Percentiles rank a stretch among this genome's conserved stretches.
Evolutionary conservation across 2,888 invertebrate species (phyloP).

Genomic region (Dolichomitus sp.): DNA sequence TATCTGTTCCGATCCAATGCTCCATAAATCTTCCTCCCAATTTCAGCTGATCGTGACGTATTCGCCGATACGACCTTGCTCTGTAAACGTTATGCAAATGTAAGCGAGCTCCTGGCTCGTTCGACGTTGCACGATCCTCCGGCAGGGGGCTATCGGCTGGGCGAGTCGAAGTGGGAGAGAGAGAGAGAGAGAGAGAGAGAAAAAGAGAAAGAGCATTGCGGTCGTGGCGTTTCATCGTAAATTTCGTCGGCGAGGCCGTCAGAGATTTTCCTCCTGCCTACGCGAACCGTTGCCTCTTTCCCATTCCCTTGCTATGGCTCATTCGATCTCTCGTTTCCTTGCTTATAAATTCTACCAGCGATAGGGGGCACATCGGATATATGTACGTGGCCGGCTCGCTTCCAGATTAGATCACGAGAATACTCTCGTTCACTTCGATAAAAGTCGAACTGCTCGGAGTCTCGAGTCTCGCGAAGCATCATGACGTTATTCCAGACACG

Average conservation of each 20-base stretch:
- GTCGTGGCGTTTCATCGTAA: slow-evolving; percentile 65
- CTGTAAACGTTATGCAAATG: slow-evolving; percentile 77
- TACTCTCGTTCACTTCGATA: slow-evolving; percentile 59
- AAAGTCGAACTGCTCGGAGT: slow-evolving; percentile 53
- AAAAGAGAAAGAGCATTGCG: slow-evolving; percentile 33
- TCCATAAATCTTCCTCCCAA: slow-evolving; percentile 80
- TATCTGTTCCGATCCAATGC: slow-evolving; percentile 67
- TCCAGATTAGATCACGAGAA: slow-evolving; percentile 66
- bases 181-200: background rate
- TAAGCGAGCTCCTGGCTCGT: slow-evolving; percentile 58
- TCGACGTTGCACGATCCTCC: slow-evolving; percentile 51
- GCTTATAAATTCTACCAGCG: slow-evolving; percentile 32
- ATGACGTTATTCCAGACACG: slow-evolving; percentile 62
- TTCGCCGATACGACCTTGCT: slow-evolving; percentile 74
- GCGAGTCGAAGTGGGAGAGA: background rate
- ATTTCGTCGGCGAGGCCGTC: slow-evolving; percentile 61
- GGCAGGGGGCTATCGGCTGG: slow-evolving; percentile 7
- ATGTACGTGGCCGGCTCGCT: slow-evolving; percentile 49
- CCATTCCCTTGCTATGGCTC: slow-evolving; percentile 13
- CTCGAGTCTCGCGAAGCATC: slow-evolving; percentile 46
- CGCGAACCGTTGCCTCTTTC: slow-evolving; percentile 39
- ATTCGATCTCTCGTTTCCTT: slow-evolving; percentile 42
- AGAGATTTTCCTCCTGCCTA: slow-evolving; percentile 62
- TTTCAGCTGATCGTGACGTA: slow-evolving; percentile 74
- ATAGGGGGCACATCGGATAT: slow-evolving; percentile 50